Conservation (phyloP, 2,888 invertebrate genomes). For the Tetranychus truncatus region DNA sequence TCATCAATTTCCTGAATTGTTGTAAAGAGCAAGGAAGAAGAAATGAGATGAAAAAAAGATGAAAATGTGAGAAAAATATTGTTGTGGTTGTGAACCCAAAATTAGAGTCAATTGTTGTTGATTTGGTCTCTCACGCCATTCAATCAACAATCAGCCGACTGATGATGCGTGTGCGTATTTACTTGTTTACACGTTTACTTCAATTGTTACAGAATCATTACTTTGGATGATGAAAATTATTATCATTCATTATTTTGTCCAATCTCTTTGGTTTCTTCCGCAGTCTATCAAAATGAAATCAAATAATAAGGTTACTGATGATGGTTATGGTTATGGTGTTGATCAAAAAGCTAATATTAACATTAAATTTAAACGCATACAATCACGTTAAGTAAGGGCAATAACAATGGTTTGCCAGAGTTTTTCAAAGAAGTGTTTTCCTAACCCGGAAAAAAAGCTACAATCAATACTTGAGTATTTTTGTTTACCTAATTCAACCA, state of each 20-base stretch:
- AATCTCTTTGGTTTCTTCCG: not conserved
- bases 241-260: not conserved
- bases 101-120: not conserved
- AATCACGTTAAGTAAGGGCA: too few relatives aligned
- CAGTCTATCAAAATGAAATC: not conserved
- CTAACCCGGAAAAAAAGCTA: too few relatives aligned
- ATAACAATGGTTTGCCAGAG: too few relatives aligned
- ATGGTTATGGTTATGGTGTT: too few relatives aligned
- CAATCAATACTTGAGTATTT: too few relatives aligned
- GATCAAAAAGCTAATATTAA: too few relatives aligned
- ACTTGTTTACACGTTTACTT: not conserved
- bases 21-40: too few relatives aligned
- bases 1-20: too few relatives aligned
- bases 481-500: too few relatives aligned
- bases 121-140: not conserved
- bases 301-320: not conserved
- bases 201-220: too few relatives aligned
- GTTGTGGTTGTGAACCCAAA: not conserved
- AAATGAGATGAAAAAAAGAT: not conserved
- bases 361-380: too few relatives aligned
- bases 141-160: not conserved
- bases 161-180: not conserved
- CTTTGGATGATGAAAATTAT: not conserved
- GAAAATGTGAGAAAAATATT: not conserved
- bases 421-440: too few relatives aligned